Conservation (phyloP, 2,888 invertebrate species). For the Cheilosia scutellata region DNA sequence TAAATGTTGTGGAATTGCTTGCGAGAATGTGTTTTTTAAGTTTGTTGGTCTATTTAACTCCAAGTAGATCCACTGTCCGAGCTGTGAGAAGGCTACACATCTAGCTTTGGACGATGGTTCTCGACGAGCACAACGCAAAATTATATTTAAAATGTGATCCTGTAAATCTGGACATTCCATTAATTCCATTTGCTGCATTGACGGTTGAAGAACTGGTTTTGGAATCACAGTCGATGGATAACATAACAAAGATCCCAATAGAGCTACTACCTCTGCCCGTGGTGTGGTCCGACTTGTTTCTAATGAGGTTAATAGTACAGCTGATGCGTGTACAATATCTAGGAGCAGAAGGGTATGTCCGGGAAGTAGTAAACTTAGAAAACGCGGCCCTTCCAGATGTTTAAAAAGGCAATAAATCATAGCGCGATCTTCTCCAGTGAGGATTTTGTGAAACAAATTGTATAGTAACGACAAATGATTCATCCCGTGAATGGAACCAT, state of each 20-base stretch:
- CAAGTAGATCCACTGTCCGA: constrained; percentile 86
- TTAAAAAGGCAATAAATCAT: constrained; percentile 91
- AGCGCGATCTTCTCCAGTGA: constrained; percentile 89
- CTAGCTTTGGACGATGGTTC: constrained; percentile 95
- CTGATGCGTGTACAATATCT: constrained; percentile 96
- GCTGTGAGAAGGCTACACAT: constrained; percentile 94
- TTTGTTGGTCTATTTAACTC: constrained; percentile 77
- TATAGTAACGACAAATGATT: constrained; percentile 94
- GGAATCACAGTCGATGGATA: constrained; percentile 89
- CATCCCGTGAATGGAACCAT: constrained; percentile 85
- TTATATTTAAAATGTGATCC: constrained; percentile 94
- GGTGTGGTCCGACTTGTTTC: constrained; percentile 91
- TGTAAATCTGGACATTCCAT: constrained; percentile 84
- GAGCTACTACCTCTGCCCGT: constrained; percentile 94
- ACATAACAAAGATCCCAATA: constrained; percentile 93
- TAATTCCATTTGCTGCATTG: constrained; percentile 84
- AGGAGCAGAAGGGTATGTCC: constrained; percentile 94
- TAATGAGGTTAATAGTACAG: constrained; percentile 92
- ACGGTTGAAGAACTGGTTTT: constrained; percentile 86
- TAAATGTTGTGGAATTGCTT: constrained; percentile 79
- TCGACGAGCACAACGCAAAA: constrained; percentile 93
- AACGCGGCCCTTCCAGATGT: constrained; percentile 93
- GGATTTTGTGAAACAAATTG: constrained; percentile 90
- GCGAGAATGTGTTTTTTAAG: constrained; percentile 27
- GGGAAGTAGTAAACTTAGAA: constrained; percentile 93